These are phyloP conservation scores for Apomyelois bistriatella DNA, from an alignment of 2,888 invertebrate species.

Conservation along the genomic window DNA sequence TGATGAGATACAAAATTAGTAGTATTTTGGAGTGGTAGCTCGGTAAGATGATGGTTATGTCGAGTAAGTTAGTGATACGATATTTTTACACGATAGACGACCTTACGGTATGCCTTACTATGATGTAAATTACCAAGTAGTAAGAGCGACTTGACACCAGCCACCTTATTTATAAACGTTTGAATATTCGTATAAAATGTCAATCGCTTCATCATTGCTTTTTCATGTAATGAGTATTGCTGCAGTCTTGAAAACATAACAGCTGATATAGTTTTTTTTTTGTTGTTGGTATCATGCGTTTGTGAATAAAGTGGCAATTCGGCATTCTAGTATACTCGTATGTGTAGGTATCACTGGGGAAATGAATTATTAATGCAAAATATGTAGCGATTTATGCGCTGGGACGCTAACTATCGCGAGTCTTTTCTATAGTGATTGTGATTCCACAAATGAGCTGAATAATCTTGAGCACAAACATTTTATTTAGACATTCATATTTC, in stretches of 20 bases:
- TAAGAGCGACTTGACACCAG: constrained; percentile 35
- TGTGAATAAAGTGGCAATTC: constrained; percentile 15
- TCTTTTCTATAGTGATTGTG: constrained; percentile 27
- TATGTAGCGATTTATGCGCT: constrained; percentile 8
- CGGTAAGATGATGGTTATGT: constrained; percentile 52
- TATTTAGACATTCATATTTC: constrained; percentile 38
- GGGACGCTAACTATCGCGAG: constrained; percentile 5
- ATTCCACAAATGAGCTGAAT: constrained; percentile 37
- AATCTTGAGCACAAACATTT: constrained; percentile 41
- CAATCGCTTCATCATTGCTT: not conserved
- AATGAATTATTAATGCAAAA: constrained; percentile 30
- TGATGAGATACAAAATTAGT: constrained; percentile 56
- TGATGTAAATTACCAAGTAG: constrained; percentile 51
- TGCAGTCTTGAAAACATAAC: not conserved
- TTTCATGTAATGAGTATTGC: not conserved
- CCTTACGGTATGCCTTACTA: constrained; percentile 70
- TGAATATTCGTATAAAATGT: not conserved
- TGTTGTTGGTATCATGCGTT: not conserved
- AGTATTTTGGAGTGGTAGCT: constrained; percentile 66
- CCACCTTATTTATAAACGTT: not conserved
- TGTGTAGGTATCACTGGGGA: constrained; percentile 41
- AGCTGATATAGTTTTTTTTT: not conserved
- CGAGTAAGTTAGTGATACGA: constrained; percentile 61
- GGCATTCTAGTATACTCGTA: constrained; percentile 33
- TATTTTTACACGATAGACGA: constrained; percentile 65